A percentile compares a stretch with the other conserved stretches of the same genome.
These are phyloP conservation scores for Drosophila suzukii DNA, from an alignment of 1,140 invertebrate species.

Conservation along the genomic window DNA sequence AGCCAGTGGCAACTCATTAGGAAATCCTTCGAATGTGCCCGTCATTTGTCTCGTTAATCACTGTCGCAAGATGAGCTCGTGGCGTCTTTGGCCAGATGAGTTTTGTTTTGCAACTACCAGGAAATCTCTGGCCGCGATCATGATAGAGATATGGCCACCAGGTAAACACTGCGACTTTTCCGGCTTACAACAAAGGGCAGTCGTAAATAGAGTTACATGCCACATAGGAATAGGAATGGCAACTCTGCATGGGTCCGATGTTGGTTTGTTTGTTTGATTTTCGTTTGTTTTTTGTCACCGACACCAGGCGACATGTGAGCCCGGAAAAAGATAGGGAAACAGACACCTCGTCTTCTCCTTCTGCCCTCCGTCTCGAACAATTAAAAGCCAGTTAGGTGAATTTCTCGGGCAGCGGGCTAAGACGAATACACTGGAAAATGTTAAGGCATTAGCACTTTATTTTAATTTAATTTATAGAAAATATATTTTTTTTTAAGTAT, in stretches of 20 bases:
- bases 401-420: constrained; percentile 28
- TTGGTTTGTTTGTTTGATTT: constrained; percentile 34
- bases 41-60: constrained; percentile 26
- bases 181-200: constrained; percentile 44
- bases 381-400: constrained; percentile 71
- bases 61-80: constrained; percentile 23
- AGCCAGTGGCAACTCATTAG: constrained; percentile 8
- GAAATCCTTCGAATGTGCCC: constrained; percentile 18
- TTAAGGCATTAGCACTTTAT: not conserved
- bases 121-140: constrained; percentile 31
- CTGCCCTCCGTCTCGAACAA: constrained; percentile 26
- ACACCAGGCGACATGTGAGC: constrained; percentile 20
- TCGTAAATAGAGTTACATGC: constrained; percentile 67
- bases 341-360: not conserved
- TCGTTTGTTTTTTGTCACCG: constrained; percentile 28
- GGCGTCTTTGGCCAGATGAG: constrained; percentile 16
- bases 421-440: constrained; percentile 20
- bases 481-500: too few species aligned
- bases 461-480: not conserved
- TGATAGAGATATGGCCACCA: constrained; percentile 32
- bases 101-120: constrained; percentile 29
- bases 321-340: constrained; percentile 15
- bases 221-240: constrained; percentile 45
- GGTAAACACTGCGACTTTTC: constrained; percentile 51
- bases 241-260: constrained; percentile 39